Evolutionary conservation across 2,113 vertebrate species (phyloP).

Genomic region (Carassius auratus): DNA sequence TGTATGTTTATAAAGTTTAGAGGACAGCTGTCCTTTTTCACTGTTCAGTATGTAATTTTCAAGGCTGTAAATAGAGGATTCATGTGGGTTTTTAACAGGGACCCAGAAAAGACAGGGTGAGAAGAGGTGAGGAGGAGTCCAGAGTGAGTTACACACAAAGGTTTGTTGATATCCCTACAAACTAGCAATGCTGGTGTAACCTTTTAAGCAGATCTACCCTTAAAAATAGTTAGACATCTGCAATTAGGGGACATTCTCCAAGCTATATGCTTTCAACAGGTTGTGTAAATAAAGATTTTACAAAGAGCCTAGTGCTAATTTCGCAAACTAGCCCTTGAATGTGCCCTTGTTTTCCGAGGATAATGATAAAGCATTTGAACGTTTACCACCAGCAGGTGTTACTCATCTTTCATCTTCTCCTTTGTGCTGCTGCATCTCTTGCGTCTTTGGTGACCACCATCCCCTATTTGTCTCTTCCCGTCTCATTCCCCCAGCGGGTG

Average conservation of each 20-base stretch:
- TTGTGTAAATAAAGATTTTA: slow-evolving; percentile 4
- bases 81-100: slow-evolving; percentile 33
- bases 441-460: not conserved
- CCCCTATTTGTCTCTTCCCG: not conserved
- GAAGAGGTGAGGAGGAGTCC: not conserved
- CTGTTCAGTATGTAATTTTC: slow-evolving; percentile 35
- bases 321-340: not conserved
- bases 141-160: not conserved
- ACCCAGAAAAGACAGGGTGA: not conserved
- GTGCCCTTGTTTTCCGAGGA: not conserved
- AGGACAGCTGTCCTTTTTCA: slow-evolving; percentile 34
- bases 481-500: slow-evolving; percentile 40
- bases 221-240: slow-evolving; percentile 7
- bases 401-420: not conserved
- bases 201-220: not conserved
- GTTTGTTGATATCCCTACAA: not conserved
- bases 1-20: slow-evolving; percentile 3
- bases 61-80: slow-evolving; percentile 31
- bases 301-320: too few species aligned
- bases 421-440: not conserved
- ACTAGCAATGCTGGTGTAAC: not conserved
- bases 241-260: not conserved
- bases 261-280: not conserved
- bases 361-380: slow-evolving; percentile 4
- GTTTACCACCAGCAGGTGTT: slow-evolving; percentile 14